Evolutionary conservation across 2,888 invertebrate genomes (phyloP).

Genomic region (Ochlodes sylvanus): DNA sequence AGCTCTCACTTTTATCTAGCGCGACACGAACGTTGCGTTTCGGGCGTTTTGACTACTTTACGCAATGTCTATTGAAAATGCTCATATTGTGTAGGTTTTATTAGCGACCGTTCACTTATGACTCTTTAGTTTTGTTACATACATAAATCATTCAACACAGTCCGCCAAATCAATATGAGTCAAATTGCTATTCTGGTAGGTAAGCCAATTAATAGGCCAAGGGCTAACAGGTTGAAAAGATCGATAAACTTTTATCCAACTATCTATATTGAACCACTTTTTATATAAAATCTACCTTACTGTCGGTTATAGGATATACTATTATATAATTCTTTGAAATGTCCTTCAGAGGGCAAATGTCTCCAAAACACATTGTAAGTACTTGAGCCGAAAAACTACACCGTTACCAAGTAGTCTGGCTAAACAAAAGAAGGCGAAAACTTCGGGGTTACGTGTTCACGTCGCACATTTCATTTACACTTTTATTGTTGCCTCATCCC

Average conservation of each 20-base stretch:
- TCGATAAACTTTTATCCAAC: no score
- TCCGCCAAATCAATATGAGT: not conserved
- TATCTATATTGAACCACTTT: no score
- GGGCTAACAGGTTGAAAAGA: no score
- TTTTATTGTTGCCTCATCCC: conserved; percentile 23
- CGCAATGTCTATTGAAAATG: conserved; percentile 28
- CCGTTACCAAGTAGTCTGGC: conserved; percentile 15
- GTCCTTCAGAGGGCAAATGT: conserved; percentile 1
- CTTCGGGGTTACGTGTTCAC: conserved; percentile 10
- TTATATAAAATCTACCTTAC: no score
- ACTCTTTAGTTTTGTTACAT: not conserved
- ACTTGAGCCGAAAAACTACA: conserved; percentile 10
- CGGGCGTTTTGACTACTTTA: conserved; percentile 31
- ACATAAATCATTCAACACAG: not conserved
- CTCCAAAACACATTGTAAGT: conserved; percentile 9
- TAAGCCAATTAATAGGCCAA: no score
- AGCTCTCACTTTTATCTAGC: conserved; percentile 63
- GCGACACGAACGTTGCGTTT: conserved; percentile 30
- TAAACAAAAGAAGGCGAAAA: conserved; percentile 29
- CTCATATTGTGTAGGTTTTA: conserved; percentile 6
- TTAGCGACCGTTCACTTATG: not conserved
- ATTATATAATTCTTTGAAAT: not conserved
- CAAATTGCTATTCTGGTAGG: not conserved
- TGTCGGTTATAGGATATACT: no score
- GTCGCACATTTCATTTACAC: conserved; percentile 29